A percentile compares a stretch with the other conserved stretches of the same genome.
Conservation (phyloP, 2,888 invertebrate genomes). For the Slavum lentiscoides region DNA sequence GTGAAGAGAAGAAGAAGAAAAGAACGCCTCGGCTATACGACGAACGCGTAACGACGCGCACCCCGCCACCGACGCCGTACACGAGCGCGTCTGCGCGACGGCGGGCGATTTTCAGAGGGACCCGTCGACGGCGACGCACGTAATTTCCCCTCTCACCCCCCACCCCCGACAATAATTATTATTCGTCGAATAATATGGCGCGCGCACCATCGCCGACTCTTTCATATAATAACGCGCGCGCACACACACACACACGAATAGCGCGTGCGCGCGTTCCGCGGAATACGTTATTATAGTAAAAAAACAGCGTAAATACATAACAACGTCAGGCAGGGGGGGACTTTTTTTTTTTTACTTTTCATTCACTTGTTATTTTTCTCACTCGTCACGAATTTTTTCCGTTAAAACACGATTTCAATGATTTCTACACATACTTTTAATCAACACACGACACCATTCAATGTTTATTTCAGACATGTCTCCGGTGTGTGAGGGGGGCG, state of each 20-base stretch:
- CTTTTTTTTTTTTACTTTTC: background rate
- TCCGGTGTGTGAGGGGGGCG: no score
- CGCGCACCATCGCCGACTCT: slow-evolving; percentile 4
- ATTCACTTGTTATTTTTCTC: slow-evolving; percentile 18
- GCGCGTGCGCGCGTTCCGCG: background rate
- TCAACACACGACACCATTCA: background rate
- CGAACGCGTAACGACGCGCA: no score
- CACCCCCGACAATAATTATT: background rate
- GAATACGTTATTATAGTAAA: slow-evolving; percentile 3
- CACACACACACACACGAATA: background rate
- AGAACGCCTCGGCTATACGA: background rate
- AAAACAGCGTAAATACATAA: slow-evolving; percentile 2
- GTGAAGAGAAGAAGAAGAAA: slow-evolving; percentile 14
- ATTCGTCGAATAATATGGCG: background rate
- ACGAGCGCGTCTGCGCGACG: slow-evolving; percentile 9
- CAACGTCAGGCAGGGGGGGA: background rate
- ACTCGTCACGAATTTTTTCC: background rate
- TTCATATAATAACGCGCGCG: slow-evolving; percentile 13
- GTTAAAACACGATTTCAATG: no score
- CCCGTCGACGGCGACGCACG: background rate
- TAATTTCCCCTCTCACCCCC: slow-evolving; percentile 6
- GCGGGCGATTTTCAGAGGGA: background rate
- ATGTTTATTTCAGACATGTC: no score
- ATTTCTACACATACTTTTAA: background rate
- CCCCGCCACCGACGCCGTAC: background rate